Evolutionary conservation across 2,113 vertebrate species (phyloP), one percentile per base, ranked within the genome.

Genomic region (Numida meleagris): DNA sequence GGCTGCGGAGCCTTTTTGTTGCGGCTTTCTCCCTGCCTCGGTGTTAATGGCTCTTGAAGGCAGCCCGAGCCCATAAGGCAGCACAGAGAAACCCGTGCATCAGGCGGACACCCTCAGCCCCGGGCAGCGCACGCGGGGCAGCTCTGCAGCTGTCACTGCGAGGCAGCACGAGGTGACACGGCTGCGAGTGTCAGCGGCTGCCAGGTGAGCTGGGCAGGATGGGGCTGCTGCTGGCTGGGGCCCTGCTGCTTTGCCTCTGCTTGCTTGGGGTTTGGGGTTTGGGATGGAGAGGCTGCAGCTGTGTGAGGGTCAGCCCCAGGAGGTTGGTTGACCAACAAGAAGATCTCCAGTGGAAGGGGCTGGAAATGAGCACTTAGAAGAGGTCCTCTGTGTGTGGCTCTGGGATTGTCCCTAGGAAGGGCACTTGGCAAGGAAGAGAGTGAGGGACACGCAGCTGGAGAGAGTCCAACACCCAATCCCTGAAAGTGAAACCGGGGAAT

Each of bases 11-110:
- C 19, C 29, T 93, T 92, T 88, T 88, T 70, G 48, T 42, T 6
- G 65, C 12, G 10, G 31, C 34, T 75, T 58, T 74, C 46, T 74
- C 63, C 33, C 11, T 17, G 62, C 66, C 25, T 4, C 2, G 59
- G 97, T 97, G 97, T 96, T 98, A 98, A 97, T 97, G 97, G 97
- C 94, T 98, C 93, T 90, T 96, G 96, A 97, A 97, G 96, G 96
- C 96, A 97, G 96, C 94, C 95, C 75, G 88, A 84, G 90, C 90
- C 89, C 87, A 81, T 95, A 80, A 93, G 61, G 94, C 82, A 33
- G 62, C 1, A 0, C n/a, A 7, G 88, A 51, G 92, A 15, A 63
- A 93, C 24, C 61, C 11, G 79, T 82, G 86, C 91, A 90, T 75
- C 5, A 10, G 89, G 76, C 1, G 2, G 93, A 95, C 80, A 94